These are phyloP conservation scores for Drosophila cognata DNA, from an alignment of 2,888 invertebrate species.

Conservation along the genomic window DNA sequence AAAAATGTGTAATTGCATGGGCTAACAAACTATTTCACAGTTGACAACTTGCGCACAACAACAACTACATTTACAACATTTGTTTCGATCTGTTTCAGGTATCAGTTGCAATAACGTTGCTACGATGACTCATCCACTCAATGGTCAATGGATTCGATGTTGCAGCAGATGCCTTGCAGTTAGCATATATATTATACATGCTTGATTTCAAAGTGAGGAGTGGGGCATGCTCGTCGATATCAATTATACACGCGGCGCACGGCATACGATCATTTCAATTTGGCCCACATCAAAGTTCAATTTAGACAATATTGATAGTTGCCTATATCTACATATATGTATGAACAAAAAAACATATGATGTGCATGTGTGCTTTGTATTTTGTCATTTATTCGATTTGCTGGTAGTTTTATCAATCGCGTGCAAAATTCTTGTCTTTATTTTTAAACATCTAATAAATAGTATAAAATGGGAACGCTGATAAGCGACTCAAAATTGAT, in stretches of 20 bases:
- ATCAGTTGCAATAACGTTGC: background rate
- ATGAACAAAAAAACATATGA: background rate
- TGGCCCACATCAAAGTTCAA: constrained; percentile 70
- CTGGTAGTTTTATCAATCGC: constrained; percentile 62
- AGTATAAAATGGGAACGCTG: constrained; percentile 21
- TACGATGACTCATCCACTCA: background rate
- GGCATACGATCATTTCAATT: constrained; percentile 33
- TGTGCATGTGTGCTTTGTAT: constrained; percentile 2
- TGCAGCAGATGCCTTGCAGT: constrained; percentile 5
- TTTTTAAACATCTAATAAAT: constrained; percentile 66
- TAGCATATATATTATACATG: constrained; percentile 20
- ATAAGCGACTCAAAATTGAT: constrained; percentile 38
- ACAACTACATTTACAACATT: background rate
- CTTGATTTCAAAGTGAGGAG: background rate
- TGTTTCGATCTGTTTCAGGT: background rate
- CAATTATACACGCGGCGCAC: constrained; percentile 41
- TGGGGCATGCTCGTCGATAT: background rate
- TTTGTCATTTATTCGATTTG: constrained; percentile 11
- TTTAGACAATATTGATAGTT: constrained; percentile 68
- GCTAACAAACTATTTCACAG: background rate
- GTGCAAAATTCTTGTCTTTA: constrained; percentile 64
- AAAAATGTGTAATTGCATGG: background rate
- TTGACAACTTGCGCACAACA: background rate
- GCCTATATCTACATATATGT: constrained; percentile 3
- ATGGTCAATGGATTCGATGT: constrained; percentile 13